Evolutionary conservation across 2,797 vertebrate species (phyloP), one percentile per base, ranked within the genome.

Genomic region (Arrhamphus sclerolepis): DNA sequence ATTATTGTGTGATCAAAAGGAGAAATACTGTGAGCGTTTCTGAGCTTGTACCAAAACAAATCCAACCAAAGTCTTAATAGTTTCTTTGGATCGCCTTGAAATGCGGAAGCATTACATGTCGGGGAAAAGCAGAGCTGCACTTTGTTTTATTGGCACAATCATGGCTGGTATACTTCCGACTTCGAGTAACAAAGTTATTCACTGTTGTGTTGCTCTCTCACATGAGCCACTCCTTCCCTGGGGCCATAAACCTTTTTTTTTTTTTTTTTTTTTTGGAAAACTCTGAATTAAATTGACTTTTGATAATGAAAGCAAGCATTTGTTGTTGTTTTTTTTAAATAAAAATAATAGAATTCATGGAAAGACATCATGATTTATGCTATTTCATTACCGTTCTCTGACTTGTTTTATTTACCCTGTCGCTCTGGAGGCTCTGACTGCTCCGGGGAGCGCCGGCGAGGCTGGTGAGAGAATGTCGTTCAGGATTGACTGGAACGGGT

Each of bases 261-360:
- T n/a, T n/a, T n/a, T n/a, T n/a, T n/a, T n/a, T n/a, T n/a, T n/a
- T n/a, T n/a, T 67, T 62, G 13, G 5, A 72, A 62, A 81, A 77
- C 64, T 57, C 20, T 6, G 41, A 78, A 69, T 81, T 61, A 76
- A 87, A 83, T 77, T 77, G 72, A 83, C 68, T 83, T 89, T 78
- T 78, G 64, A 87, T 89, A 83, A 88, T 81, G 73, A 85, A 87
- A 87, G 80, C 78, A 83, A 85, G 75, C 77, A 75, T 82, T 89
- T 87, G 71, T 59, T 72, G 68, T 74, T 48, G n/a, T n/a, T n/a
- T n/a, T n/a, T n/a, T n/a, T n/a, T n/a, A n/a, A n/a, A n/a, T n/a
- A n/a, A 56, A 64, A 68, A 84, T 86, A 83, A 90, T 86, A 64
- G 76, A 73, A 89, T 86, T 88, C 81, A 76, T 62, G 65, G 71